phyloP scores from a whole-genome alignment of 2,797 vertebrate genomes.

The Scomberomorus guttatus region DNA sequence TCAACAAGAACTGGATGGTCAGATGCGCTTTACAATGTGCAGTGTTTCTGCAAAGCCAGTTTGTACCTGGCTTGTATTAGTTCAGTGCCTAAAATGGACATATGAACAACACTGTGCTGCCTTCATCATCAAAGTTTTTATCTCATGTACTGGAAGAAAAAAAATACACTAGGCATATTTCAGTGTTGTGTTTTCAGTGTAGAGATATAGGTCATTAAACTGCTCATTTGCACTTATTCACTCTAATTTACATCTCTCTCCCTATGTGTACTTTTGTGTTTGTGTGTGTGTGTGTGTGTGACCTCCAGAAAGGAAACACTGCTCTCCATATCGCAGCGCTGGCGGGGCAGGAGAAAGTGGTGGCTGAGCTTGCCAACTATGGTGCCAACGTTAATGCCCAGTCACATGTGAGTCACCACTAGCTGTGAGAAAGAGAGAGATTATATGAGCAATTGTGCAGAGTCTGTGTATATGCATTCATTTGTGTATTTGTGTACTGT shows the following conservation, averaged over 20 bases:
- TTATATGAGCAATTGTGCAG: not conserved
- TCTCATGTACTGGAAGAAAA: not conserved
- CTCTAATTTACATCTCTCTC: conserved; percentile 36
- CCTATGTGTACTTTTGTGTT: conserved; percentile 14
- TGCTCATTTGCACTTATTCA: conserved; percentile 42
- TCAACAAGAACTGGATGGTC: not conserved
- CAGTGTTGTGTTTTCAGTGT: conserved; percentile 15
- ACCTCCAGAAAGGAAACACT: conserved; percentile 95
- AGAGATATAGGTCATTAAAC: conserved; percentile 57
- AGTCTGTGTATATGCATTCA: not conserved
- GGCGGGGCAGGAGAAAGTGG: conserved; percentile 95
- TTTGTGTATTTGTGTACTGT: not conserved
- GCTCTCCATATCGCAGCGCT: conserved; percentile 97
- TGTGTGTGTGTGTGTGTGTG: conserved; percentile 23
- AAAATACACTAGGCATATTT: conserved; percentile 22
- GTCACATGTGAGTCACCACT: conserved; percentile 90
- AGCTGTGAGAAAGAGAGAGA: conserved; percentile 14
- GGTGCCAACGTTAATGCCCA: conserved; percentile 97
- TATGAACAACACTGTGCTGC: not conserved
- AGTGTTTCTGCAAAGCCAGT: not conserved
- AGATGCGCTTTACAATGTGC: no score
- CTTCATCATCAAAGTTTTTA: not conserved
- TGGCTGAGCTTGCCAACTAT: conserved; percentile 94
- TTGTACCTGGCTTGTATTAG: not conserved
- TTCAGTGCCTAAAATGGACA: not conserved